Base-by-base conservation (phyloP, 1,140 invertebrate species). In the Polypedilum vanderplanki region DNA sequence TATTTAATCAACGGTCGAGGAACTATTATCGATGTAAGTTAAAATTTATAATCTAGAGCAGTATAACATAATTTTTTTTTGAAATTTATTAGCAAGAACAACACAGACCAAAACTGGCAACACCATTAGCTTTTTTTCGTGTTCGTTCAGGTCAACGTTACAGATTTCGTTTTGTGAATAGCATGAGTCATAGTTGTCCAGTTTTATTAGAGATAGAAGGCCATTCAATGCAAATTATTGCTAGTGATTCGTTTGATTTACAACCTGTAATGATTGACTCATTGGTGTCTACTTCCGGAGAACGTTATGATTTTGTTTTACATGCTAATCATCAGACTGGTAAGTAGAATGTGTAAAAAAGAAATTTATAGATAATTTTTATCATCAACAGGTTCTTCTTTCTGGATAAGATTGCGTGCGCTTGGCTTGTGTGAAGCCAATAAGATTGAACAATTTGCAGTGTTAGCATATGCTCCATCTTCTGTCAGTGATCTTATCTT, bases 221-320 rank as follows among this genome's bases (percentile, higher is more conserved):
- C 64, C 87, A 89, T 78, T 81, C 76, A 3, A 73, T 89, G 67
- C 80, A 80, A n/a, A 77, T 88, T 2, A 85, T 89, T 40, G 83
- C 85, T 0, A 82, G 83, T 10, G 87, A 89, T 79, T 86, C 86
- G 40, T 80, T 80, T 70, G 80, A 86, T 20, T 77, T 88, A 10
- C 75, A 83, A 73, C 85, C 83, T 1, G 24, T 76, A 57, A 0
- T 5, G 1, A 79, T 81, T 73, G 76, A 81, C 73, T 78, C 80
- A 9, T 76, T 81, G 3, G 73, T 79, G 20, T 77, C 77, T 10
- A 78, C 85, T 84, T 76, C 80, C 87, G 88, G 89, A 4, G 89
- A 91, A 80, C 82, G 89, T 75, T 85, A 87, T 79, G 89, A 90
- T 76, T 83, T 89, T 12, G 83, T 87, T 3, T n/a, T n/a, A n/a